Evolutionary conservation across 2,888 invertebrate species (phyloP).

Genomic region (Ormyrus rosae): DNA sequence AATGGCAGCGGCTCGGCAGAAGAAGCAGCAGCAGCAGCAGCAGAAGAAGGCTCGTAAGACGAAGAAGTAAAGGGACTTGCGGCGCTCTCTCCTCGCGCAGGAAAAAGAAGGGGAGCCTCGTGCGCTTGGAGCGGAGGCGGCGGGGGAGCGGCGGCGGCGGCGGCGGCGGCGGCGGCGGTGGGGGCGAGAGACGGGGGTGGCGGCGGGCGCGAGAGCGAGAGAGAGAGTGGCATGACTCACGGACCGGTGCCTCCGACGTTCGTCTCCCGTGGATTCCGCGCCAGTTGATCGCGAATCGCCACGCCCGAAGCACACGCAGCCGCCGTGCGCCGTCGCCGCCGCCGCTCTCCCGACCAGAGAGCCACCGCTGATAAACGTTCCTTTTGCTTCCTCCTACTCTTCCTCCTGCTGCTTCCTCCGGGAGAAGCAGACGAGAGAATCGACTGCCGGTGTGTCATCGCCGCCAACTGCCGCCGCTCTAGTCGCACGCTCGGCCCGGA

Average conservation of each 20-base stretch:
- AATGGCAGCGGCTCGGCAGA: neutral
- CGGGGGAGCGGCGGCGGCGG: neutral
- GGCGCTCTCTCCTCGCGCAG: neutral
- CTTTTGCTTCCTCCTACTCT: neutral
- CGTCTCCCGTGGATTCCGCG: conserved; percentile 63
- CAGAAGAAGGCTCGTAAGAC: neutral
- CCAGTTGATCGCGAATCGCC: conserved; percentile 75
- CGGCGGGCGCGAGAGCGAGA: conserved; percentile 38
- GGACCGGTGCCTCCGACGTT: conserved; percentile 66
- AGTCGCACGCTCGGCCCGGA: too few species aligned
- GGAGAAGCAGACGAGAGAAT: neutral
- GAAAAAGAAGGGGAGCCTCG: neutral
- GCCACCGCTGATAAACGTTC: too few species aligned
- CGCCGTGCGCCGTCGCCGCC: neutral
- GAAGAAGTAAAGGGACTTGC: conserved; percentile 22
- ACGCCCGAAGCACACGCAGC: conserved; percentile 70
- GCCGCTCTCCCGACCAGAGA: too few species aligned
- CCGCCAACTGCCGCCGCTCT: too few species aligned
- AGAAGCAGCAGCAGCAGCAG: too few species aligned
- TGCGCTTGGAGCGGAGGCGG: neutral
- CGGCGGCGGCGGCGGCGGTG: conserved; percentile 28
- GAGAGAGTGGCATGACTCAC: conserved; percentile 70
- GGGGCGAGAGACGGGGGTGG: conserved; percentile 16
- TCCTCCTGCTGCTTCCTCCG: neutral
- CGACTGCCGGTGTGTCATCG: too few species aligned